Percentiles rank a stretch among this genome's conserved stretches.
Conservation (phyloP, 1,140 invertebrate genomes). For the Oppia nitens region DNA sequence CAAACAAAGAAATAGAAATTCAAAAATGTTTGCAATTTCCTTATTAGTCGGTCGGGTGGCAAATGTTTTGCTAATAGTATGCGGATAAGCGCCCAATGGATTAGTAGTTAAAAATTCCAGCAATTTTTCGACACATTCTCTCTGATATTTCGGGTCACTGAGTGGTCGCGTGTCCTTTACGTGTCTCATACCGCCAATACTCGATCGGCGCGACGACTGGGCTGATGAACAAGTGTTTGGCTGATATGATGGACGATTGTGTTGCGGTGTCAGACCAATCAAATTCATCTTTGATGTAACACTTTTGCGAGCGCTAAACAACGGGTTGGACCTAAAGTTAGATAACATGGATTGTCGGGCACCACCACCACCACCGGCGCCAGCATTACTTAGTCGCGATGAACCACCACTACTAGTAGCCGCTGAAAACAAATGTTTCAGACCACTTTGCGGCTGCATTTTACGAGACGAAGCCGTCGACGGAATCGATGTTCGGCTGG, state of each 20-base stretch:
- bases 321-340: not conserved
- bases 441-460: not conserved
- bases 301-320: not conserved
- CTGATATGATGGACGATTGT: not conserved
- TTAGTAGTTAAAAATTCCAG: not conserved
- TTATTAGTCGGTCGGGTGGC: not conserved
- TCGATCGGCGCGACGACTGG: not conserved
- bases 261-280: not conserved
- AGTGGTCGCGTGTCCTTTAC: not conserved
- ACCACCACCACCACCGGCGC: not conserved
- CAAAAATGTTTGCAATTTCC: not conserved
- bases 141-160: not conserved
- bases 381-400: no score
- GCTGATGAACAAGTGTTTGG: not conserved
- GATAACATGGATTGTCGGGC: not conserved
- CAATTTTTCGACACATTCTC: not conserved
- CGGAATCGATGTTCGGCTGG: not conserved
- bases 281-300: not conserved
- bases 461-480: not conserved
- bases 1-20: not conserved
- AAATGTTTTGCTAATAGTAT: not conserved
- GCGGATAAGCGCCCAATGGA: not conserved
- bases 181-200: not conserved
- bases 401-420: no score
- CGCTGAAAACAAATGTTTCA: not conserved